phyloP scores from a whole-genome alignment of 2,797 vertebrate species.

The Oryzias dopingdopingensis region DNA sequence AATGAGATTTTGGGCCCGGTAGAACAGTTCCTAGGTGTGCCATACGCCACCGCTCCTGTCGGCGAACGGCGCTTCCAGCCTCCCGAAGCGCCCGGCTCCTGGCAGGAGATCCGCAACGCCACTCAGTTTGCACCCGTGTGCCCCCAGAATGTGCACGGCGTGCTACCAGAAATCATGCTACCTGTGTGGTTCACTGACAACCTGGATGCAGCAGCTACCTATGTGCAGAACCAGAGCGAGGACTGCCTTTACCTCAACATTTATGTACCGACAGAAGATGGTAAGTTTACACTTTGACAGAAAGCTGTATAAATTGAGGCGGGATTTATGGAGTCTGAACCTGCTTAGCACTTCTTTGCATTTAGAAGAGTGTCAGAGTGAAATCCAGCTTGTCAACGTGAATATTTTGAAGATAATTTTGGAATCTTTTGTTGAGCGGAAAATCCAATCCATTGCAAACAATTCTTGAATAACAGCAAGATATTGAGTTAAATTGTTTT shows the following conservation, averaged over 20 bases:
- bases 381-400: background rate
- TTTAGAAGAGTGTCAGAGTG: background rate
- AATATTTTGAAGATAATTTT: background rate
- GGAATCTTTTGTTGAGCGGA: too few species aligned
- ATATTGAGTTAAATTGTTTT: too few species aligned
- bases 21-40: conserved; percentile 89
- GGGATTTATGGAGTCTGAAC: background rate
- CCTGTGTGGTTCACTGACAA: conserved; percentile 96
- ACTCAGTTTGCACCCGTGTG: conserved; percentile 89
- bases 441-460: too few species aligned
- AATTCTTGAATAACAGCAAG: too few species aligned
- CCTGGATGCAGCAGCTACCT: conserved; percentile 87
- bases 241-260: conserved; percentile 95
- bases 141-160: conserved; percentile 90
- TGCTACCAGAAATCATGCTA: conserved; percentile 91
- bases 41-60: conserved; percentile 87
- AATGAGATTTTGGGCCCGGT: conserved; percentile 92
- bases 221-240: conserved; percentile 93
- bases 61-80: conserved; percentile 91
- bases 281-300: conserved; percentile 52
- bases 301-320: background rate
- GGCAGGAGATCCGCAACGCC: conserved; percentile 89
- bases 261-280: conserved; percentile 80
- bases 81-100: conserved; percentile 89
- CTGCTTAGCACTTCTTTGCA: conserved; percentile 7